Evolutionary conservation across 2,888 invertebrate genomes (phyloP), one percentile per base, ranked within the genome.

Genomic region (Penaeus monodon): DNA sequence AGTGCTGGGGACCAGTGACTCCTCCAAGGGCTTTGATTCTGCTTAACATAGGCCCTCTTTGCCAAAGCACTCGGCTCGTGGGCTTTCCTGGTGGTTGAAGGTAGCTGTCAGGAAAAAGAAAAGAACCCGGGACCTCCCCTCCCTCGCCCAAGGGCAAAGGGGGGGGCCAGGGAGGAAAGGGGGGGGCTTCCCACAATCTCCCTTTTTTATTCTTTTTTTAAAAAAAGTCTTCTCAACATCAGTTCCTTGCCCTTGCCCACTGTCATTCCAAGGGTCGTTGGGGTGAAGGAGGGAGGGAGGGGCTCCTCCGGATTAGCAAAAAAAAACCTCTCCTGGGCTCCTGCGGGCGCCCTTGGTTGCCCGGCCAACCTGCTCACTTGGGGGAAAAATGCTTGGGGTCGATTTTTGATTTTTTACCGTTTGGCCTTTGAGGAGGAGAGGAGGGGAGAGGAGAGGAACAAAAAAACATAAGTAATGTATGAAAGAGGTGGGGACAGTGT

Each of bases 351-450:
- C 96, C 91, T 96, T 96, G 96, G 89, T 97, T 95, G 80, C 96
- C 95, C 92, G 96, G 93, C 91, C 95, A 95, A 65, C 89, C 89
- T 64, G 96, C 95, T 93, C 95, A 96, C 92, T 96, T 96, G 86
- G 97, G 97, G 90, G 98, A 97, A n/a, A n/a, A n/a, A 94, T 99
- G 98, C 93, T 99, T 99, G 90, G 99, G 99, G 84, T 99, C 99
- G 92, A 99, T 98, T 95, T 95, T 99, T 99, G 93, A 99, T n/a
- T n/a, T n/a, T n/a, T n/a, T 99, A 91, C 99, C 99, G 93, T 99
- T 99, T 99, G 91, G 99, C 99, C 99, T 99, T 92, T 33, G 94
- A 93, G 90, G 63, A 88, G 91, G 92, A 33, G 94, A 93, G 90
- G 63, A 88, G 91, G 91, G 90, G 85, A 44, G n/a, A 22, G 33